Conservation (phyloP, 1,140 invertebrate species). For the Eupristina koningsbergeri region DNA sequence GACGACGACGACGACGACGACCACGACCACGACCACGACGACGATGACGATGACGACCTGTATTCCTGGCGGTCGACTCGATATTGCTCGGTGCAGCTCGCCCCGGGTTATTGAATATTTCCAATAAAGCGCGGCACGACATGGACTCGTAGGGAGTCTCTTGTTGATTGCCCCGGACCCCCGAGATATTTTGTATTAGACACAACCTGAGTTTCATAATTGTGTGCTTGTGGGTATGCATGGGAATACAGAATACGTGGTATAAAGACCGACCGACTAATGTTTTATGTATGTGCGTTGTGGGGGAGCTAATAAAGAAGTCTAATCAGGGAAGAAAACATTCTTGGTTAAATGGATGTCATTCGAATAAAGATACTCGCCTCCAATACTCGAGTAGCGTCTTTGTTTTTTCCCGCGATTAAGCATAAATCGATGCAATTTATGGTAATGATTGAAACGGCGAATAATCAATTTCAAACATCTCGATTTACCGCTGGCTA, state of each 20-base stretch:
- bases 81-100: conserved; percentile 44
- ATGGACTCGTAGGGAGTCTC: conserved; percentile 13
- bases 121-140: conserved; percentile 40
- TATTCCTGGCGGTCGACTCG: conserved; percentile 13
- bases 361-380: background rate
- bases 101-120: conserved; percentile 49
- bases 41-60: too few species aligned
- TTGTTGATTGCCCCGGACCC: conserved; percentile 33
- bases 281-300: conserved; percentile 31
- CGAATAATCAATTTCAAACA: background rate
- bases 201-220: conserved; percentile 36
- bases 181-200: conserved; percentile 46
- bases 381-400: background rate
- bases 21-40: too few species aligned
- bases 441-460: background rate
- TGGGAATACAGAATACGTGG: background rate
- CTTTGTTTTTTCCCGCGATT: background rate
- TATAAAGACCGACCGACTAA: background rate
- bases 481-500: background rate
- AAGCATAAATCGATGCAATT: background rate
- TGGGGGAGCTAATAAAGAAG: conserved; percentile 18
- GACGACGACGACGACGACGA: too few species aligned
- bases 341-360: background rate
- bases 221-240: background rate
- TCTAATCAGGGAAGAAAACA: conserved; percentile 29